Conservation (phyloP, 2,113 vertebrate genomes). For the Scalopus aquaticus region DNA sequence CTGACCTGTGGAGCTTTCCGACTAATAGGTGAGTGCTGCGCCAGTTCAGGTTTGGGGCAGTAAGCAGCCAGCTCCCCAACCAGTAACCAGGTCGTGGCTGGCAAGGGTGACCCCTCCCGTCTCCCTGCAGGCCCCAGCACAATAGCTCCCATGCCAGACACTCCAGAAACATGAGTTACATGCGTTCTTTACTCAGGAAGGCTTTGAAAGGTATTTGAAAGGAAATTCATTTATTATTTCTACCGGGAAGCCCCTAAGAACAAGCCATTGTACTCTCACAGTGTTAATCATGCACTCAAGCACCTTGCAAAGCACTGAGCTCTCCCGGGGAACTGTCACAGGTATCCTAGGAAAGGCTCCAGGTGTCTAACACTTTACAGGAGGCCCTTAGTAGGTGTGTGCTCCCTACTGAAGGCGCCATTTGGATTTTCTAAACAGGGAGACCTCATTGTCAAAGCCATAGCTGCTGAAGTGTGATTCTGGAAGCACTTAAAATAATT, state of each 20-base stretch:
- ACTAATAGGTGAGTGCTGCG: not conserved
- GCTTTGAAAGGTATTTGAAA: not conserved
- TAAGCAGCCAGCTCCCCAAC: not conserved
- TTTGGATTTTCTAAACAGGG: constrained; percentile 11
- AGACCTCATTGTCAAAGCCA: not conserved
- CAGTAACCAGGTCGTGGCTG: fast-evolving
- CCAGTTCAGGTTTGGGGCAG: no score
- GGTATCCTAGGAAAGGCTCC: not conserved
- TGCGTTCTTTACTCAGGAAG: not conserved
- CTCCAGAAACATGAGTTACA: not conserved
- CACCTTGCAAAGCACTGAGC: not conserved
- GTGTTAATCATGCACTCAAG: no score
- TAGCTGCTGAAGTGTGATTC: not conserved
- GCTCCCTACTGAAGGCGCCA: not conserved
- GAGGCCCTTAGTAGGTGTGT: not conserved
- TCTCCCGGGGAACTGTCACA: not conserved
- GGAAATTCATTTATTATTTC: not conserved
- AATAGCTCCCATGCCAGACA: not conserved
- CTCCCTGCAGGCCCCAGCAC: not conserved
- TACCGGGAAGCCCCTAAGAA: not conserved
- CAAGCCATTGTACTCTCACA: fast-evolving
- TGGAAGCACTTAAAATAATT: constrained; percentile 4
- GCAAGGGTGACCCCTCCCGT: no score
- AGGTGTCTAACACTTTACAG: not conserved
- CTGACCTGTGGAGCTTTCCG: not conserved